phyloP scores from a whole-genome alignment of 2,797 vertebrate species.

The Halcyon leucocephala region DNA sequence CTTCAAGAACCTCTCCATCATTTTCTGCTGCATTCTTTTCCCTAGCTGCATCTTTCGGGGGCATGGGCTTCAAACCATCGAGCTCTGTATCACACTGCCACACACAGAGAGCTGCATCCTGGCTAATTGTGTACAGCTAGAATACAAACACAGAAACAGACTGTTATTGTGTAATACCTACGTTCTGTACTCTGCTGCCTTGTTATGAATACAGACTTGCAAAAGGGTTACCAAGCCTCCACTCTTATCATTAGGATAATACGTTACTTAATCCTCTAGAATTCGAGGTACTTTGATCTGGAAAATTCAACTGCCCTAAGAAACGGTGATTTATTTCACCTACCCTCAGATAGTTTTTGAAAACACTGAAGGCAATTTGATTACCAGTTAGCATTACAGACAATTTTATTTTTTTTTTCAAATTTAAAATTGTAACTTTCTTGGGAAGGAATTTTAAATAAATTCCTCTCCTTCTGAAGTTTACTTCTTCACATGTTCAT shows the following conservation, averaged over 20 bases:
- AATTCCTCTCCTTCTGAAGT: neutral
- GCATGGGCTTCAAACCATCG: slow-evolving; percentile 79
- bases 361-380: neutral
- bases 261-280: neutral
- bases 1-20: slow-evolving; percentile 66
- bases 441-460: neutral
- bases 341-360: neutral
- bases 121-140: slow-evolving; percentile 94
- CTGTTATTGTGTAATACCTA: accelerated
- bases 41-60: slow-evolving; percentile 19
- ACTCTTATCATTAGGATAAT: neutral
- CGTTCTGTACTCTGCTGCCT: neutral
- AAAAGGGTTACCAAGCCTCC: neutral
- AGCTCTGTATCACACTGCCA: slow-evolving; percentile 94
- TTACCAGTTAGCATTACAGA: neutral
- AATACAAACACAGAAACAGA: neutral
- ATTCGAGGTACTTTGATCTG: neutral
- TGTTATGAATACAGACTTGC: accelerated
- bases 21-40: slow-evolving; percentile 49
- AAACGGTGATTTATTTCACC: neutral
- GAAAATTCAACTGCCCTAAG: neutral
- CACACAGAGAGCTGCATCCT: slow-evolving; percentile 89
- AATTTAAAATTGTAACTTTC: neutral
- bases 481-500: neutral
- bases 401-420: neutral